Evolutionary conservation across 2,888 invertebrate species (phyloP), one percentile per base, ranked within the genome.

Genomic region (Stenolophus ochropezus): DNA sequence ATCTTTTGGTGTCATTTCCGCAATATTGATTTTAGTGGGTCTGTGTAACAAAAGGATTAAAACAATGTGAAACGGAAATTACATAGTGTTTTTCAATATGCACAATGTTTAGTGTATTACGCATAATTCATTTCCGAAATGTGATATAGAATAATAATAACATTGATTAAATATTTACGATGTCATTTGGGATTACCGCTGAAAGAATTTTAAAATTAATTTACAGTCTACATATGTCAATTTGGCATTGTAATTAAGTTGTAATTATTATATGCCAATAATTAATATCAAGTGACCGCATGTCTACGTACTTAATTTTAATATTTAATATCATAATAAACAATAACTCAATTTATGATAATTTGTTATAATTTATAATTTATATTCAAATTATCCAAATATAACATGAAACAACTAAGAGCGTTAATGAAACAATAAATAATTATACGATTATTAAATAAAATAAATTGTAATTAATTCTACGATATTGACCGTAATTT

Each of bases 61-160:
- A 56, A 56, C 56, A 56, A 56, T 56, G 56, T 20, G 21, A 4
- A 18, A 14, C 33, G 65, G 65, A 69, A 33, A 69, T 69, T 69
- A 33, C 33, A 69, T 8, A 33, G 4, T 1, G 20, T 65, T 33
- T 65, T 65, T 33, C 20, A 33, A 25, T 61, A 4, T 69, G 6
- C 18, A 1, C 21, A 56, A 21, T 69, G 18, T 25, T 5, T 69
- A 69, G 14, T 33, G 16, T 18, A 33, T 27, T 33, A 33, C 14
- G 16, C 33, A 20, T 69, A 18, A 69, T 69, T 69, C 27, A 69
- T 69, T 69, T 69, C 65, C 65, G 65, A 69, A 69, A 69, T 69
- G 18, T 69, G 33, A 69, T 33, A 69, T 69, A 16, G 33, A 69
- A 69, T 69, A 69, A 69, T 69, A 33, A 33, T 69, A 61, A 61